Evolutionary conservation across 2,113 vertebrate genomes (phyloP), one percentile per base, ranked within the genome.

Genomic region (Festucalex cinctus): DNA sequence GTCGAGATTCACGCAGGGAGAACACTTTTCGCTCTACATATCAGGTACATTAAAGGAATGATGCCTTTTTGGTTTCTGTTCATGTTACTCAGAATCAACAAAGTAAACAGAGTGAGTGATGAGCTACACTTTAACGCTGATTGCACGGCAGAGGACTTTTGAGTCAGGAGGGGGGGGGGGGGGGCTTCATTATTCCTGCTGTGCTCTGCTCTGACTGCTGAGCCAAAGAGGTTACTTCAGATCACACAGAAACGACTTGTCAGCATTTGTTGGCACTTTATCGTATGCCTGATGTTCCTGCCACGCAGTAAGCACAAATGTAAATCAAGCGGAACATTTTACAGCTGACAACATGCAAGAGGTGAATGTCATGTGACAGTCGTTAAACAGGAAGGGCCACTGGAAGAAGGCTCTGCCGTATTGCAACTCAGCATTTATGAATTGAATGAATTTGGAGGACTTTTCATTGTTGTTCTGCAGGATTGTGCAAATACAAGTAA

Each of bases 191-290:
- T 74, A 73, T 66, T 66, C 48, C 70, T 69, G 46, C 46, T 65
- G 56, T 71, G 69, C 66, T 74, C 78, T 71, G 69, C 66, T 74
- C 78, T 74, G 16, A 61, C 53, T 76, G 69, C 57, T 37, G 63
- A 74, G 37, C 72, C 63, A 51, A 65, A 73, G 68, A 81, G 82
- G 85, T 87, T 85, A 90, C 83, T 82, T 67, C 35, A 77, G 84
- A 73, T 82, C 84, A 86, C n/a, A 70, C 53, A 69, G 51, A 70
- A 63, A 65, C 54, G 63, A 71, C 69, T 69, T 63, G 79, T 85
- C 85, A 87, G 85, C 82, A 74, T 48, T 74, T 66, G 54, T 20
- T 57, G 26, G 35, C 61, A 46, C 57, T 43, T 53, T 56, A 69
- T 69, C 46, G 37, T 49, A 24, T 56, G 61, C 73, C 72, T 71